These are phyloP conservation scores for Halesus radiatus DNA, from an alignment of 1,140 invertebrate species.

Conservation along the genomic window DNA sequence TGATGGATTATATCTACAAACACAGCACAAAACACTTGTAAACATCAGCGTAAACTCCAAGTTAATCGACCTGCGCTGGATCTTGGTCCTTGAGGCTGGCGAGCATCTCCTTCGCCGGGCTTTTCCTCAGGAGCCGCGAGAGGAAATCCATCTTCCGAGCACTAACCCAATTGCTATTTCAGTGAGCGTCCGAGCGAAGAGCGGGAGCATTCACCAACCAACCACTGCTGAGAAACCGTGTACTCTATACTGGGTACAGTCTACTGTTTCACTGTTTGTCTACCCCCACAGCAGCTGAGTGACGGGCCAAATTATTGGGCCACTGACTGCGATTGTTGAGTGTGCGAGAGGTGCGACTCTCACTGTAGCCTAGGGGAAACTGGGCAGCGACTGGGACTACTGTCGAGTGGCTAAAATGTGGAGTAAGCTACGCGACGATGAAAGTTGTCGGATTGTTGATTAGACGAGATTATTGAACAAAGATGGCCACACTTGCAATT, in stretches of 20 bases:
- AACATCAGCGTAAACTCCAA: no score
- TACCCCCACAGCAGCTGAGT: slow-evolving; percentile 9
- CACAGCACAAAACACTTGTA: no score
- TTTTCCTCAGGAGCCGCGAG: slow-evolving; percentile 53
- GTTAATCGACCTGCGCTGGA: slow-evolving; percentile 1
- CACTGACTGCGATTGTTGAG: background rate
- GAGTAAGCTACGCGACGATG: no score
- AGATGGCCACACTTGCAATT: no score
- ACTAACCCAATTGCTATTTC: slow-evolving; percentile 43
- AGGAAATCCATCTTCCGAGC: slow-evolving; percentile 54
- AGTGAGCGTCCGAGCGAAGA: background rate
- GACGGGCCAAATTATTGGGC: background rate
- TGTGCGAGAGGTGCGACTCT: background rate
- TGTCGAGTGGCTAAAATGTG: background rate
- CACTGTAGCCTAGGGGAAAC: background rate
- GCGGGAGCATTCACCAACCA: slow-evolving; percentile 3
- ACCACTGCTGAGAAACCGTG: background rate
- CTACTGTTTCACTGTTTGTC: no score
- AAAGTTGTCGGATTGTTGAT: no score
- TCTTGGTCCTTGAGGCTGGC: slow-evolving; percentile 39
- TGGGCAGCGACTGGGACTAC: background rate
- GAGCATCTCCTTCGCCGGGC: slow-evolving; percentile 55
- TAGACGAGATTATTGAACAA: no score
- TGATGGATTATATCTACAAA: no score
- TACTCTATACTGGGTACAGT: background rate